Percentiles rank a stretch among this genome's conserved stretches.
Evolutionary conservation across 2,888 invertebrate species (phyloP).

Genomic region (Neelides folsomi): DNA sequence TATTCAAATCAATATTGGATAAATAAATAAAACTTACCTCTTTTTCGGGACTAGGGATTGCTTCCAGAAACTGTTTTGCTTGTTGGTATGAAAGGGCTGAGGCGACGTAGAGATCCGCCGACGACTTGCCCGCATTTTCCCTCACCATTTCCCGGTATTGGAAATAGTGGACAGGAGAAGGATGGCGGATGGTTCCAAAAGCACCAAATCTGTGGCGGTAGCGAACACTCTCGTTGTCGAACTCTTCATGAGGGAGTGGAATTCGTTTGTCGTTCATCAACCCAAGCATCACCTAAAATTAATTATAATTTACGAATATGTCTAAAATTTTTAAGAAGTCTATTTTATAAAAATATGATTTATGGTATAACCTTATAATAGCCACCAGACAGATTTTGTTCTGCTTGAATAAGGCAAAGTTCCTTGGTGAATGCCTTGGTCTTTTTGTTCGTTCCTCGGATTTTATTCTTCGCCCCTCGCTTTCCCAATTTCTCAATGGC

Average conservation of each 20-base stretch:
- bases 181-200: constrained; percentile 69
- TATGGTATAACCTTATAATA: constrained; percentile 63
- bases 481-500: constrained; percentile 23
- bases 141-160: constrained; percentile 57
- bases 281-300: constrained; percentile 65
- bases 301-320: background rate
- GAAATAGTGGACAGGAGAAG: constrained; percentile 79
- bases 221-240: constrained; percentile 84
- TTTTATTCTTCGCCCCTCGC: constrained; percentile 26
- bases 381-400: constrained; percentile 88
- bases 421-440: constrained; percentile 69
- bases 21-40: constrained; percentile 46
- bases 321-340: background rate
- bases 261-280: constrained; percentile 78
- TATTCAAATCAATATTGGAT: no score
- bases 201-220: constrained; percentile 90
- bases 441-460: constrained; percentile 43
- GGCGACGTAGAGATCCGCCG: constrained; percentile 50
- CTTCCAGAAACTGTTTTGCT: constrained; percentile 71
- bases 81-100: constrained; percentile 87
- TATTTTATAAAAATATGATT: background rate
- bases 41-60: constrained; percentile 60
- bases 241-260: constrained; percentile 65
- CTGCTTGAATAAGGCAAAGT: constrained; percentile 74
- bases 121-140: constrained; percentile 30